Conservation (phyloP, 92 coral and sea anemone species). For the Actinostola sp. region DNA sequence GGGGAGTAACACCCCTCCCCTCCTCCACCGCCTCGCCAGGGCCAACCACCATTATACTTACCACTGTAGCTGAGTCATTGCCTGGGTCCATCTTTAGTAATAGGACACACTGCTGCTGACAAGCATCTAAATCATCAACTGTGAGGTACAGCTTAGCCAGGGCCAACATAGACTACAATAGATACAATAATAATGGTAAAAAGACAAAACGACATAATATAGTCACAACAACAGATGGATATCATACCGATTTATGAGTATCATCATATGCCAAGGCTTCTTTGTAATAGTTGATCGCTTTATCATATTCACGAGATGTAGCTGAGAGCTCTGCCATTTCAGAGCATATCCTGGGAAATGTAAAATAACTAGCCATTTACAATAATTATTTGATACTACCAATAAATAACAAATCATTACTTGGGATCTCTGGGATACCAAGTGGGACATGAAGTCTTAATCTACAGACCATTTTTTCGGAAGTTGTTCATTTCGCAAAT, state of each 20-base stretch:
- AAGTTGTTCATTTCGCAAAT: too few species aligned
- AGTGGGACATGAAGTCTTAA: too few species aligned
- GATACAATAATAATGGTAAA: constrained; percentile 5
- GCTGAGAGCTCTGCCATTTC: constrained; percentile 96
- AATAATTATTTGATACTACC: background rate
- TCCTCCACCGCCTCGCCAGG: too few species aligned
- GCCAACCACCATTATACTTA: constrained; percentile 25
- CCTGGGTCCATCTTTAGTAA: constrained; percentile 92
- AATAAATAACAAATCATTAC: too few species aligned
- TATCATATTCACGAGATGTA: constrained; percentile 80
- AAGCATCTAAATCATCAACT: constrained; percentile 92
- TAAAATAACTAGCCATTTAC: background rate
- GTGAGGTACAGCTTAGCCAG: constrained; percentile 85
- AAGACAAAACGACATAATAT: background rate
- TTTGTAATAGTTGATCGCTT: constrained; percentile 92
- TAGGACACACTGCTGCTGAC: constrained; percentile 92
- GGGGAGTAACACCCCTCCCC: too few species aligned
- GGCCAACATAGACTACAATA: constrained; percentile 82
- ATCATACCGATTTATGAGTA: constrained; percentile 74
- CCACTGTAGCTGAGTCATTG: constrained; percentile 95
- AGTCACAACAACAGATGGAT: background rate
- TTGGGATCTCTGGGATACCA: too few species aligned
- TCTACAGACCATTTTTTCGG: too few species aligned
- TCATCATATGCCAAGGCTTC: constrained; percentile 88
- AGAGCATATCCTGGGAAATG: constrained; percentile 77